Evolutionary conservation across 2,797 vertebrate genomes (phyloP).

Genomic region (Naso thynnoides): DNA sequence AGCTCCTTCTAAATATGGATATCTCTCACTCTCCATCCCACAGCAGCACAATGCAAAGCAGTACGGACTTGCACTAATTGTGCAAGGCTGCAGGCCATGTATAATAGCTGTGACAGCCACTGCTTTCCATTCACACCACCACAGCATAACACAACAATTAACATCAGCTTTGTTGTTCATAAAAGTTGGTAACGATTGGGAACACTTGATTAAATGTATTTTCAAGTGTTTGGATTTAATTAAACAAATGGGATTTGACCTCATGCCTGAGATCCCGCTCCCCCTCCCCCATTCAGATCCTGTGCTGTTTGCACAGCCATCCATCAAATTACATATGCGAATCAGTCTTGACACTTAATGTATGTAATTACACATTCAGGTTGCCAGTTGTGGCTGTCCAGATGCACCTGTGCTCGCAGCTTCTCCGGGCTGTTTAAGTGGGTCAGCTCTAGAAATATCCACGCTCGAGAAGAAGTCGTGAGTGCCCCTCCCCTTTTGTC

Average conservation of each 20-base stretch:
- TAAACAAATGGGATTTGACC: not conserved
- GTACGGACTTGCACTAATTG: constrained; percentile 72
- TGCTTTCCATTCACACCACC: constrained; percentile 44
- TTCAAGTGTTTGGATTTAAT: constrained; percentile 12
- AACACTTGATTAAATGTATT: constrained; percentile 11
- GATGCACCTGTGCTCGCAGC: constrained; percentile 75
- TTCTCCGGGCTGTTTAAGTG: constrained; percentile 71
- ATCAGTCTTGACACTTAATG: constrained; percentile 65
- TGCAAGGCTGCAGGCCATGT: constrained; percentile 46
- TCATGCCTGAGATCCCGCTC: not conserved
- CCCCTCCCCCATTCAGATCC: constrained; percentile 1
- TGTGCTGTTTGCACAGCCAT: constrained; percentile 17
- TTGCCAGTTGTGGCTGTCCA: constrained; percentile 51
- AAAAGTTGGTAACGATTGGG: constrained; percentile 12
- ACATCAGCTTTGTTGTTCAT: constrained; percentile 14
- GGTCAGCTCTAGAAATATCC: constrained; percentile 83
- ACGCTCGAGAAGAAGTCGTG: constrained; percentile 59
- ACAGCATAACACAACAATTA: constrained; percentile 35
- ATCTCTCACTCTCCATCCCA: constrained; percentile 53
- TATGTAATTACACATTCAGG: constrained; percentile 46
- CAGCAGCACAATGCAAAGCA: constrained; percentile 69
- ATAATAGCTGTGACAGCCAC: constrained; percentile 55
- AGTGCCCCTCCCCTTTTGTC: constrained; percentile 50
- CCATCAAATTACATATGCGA: constrained; percentile 38
- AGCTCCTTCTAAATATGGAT: constrained; percentile 76